Conservation (phyloP, 2,113 vertebrate species). For the Gallinago paraguaiae region DNA sequence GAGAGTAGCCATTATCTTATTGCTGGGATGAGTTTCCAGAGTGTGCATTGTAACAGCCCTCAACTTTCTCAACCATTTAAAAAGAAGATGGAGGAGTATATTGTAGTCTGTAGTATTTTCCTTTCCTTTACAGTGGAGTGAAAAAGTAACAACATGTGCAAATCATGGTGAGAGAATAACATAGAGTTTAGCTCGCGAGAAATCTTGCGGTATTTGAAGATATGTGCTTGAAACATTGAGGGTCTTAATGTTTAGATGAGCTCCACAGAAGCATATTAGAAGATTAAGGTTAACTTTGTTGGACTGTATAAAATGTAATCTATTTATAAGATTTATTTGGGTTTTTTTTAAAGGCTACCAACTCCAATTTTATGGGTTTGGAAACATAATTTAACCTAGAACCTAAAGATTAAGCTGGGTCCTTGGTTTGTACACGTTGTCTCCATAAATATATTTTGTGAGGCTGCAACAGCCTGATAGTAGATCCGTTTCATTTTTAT, state of each 20-base stretch:
- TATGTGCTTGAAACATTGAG: rapidly evolving
- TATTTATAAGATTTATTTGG: not conserved
- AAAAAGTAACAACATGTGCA: not conserved
- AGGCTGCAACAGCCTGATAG: not conserved
- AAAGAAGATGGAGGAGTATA: not conserved
- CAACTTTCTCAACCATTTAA: not conserved
- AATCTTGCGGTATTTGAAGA: not conserved
- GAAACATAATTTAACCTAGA: not conserved
- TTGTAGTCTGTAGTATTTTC: not conserved
- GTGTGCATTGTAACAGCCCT: not conserved
- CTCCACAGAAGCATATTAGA: not conserved
- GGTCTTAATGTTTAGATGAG: not conserved
- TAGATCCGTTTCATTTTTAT: not conserved
- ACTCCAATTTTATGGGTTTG: rapidly evolving
- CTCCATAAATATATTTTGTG: not conserved
- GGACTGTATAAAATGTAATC: not conserved
- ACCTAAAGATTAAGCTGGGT: not conserved
- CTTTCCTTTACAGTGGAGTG: not conserved
- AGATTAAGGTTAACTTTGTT: not conserved
- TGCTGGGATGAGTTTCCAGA: not conserved
- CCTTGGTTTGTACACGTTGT: not conserved
- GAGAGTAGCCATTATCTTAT: not conserved
- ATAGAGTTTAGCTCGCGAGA: rapidly evolving
- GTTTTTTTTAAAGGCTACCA: not conserved
- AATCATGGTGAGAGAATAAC: not conserved